Conservation (phyloP, 2,888 invertebrate species). For the Trisateles emortualis region DNA sequence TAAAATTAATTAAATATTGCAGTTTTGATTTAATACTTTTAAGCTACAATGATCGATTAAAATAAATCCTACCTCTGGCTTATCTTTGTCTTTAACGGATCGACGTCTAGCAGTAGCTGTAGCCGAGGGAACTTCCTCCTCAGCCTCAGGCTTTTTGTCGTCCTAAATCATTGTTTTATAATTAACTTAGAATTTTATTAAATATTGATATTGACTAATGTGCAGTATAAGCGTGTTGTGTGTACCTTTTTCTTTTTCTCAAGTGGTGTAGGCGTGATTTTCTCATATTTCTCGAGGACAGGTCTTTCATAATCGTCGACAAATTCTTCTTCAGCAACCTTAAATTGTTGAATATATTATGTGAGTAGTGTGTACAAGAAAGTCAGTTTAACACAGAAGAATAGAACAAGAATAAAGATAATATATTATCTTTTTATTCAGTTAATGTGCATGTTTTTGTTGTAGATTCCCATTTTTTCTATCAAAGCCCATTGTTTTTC, state of each 20-base stretch:
- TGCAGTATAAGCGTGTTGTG: conserved; percentile 30
- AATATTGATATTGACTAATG: conserved; percentile 4
- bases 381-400: conserved; percentile 17
- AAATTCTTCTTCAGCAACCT: conserved; percentile 81
- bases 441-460: conserved; percentile 15
- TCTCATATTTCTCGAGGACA: conserved; percentile 90
- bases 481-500: background rate
- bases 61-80: conserved; percentile 69
- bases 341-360: conserved; percentile 54
- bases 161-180: conserved; percentile 56
- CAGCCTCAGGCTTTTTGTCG: conserved; percentile 63
- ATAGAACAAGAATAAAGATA: conserved; percentile 13
- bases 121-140: conserved; percentile 71
- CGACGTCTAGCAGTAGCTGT: conserved; percentile 75
- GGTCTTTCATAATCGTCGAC: conserved; percentile 92
- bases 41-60: background rate
- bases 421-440: conserved; percentile 2
- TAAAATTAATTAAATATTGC: conserved; percentile 8
- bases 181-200: background rate
- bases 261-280: conserved; percentile 81
- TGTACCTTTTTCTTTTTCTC: conserved; percentile 85
- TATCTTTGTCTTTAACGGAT: conserved; percentile 79
- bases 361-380: conserved; percentile 30
- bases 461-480: background rate
- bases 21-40: conserved; percentile 10